phyloP scores from a whole-genome alignment of 1,140 invertebrate genomes.

The Caenorhabditis remanei region DNA sequence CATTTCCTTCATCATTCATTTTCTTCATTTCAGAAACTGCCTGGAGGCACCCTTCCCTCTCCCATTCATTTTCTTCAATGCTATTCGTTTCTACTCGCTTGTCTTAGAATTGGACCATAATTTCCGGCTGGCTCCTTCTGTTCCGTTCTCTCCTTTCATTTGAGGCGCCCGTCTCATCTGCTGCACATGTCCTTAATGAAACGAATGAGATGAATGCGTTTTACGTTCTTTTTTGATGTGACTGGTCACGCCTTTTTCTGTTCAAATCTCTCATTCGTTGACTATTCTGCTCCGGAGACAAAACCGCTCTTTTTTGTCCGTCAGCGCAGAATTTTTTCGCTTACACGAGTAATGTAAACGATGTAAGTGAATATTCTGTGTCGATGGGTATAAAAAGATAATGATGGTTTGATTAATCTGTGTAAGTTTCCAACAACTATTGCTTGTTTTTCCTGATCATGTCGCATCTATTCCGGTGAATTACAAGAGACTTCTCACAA shows the following conservation, averaged over 20 bases:
- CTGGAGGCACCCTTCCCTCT: neutral
- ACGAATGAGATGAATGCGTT: slow-evolving; percentile 20
- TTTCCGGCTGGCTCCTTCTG: slow-evolving; percentile 2
- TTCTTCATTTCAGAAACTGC: slow-evolving; percentile 24
- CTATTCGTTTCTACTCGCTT: neutral
- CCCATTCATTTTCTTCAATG: neutral
- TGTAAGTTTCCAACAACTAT: neutral
- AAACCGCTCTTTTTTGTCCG: neutral
- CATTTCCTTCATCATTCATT: slow-evolving; percentile 31
- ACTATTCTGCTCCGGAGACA: neutral
- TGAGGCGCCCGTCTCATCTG: neutral
- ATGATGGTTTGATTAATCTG: neutral
- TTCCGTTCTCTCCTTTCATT: neutral
- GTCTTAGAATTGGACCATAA: slow-evolving; percentile 1
- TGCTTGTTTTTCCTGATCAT: too few relatives aligned
- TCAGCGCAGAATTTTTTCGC: slow-evolving; percentile 14
- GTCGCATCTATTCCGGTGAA: too few relatives aligned
- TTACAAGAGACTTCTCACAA: too few relatives aligned
- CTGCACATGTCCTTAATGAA: slow-evolving; percentile 36
- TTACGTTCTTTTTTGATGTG: neutral
- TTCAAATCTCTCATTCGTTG: neutral
- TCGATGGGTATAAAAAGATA: neutral
- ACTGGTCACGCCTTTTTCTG: neutral
- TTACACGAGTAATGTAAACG: neutral
- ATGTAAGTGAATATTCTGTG: slow-evolving; percentile 51